Base-by-base conservation (phyloP, 2,113 vertebrate genomes). In the Tringa solitaria region DNA sequence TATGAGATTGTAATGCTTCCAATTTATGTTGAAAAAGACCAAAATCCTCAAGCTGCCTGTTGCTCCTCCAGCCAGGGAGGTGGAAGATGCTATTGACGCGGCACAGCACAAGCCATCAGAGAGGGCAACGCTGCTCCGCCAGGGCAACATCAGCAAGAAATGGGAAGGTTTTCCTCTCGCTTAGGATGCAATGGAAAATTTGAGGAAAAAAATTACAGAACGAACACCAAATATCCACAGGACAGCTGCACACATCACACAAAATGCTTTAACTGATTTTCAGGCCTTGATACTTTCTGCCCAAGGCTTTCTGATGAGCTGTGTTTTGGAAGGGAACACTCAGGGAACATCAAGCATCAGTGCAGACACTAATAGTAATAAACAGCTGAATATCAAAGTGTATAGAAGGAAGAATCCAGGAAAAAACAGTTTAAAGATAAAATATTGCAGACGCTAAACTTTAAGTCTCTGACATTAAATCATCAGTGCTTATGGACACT, bases 1-100 rank as follows among this genome's bases (percentile, higher is more conserved):
- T 95, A 96, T 78, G 94, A 95, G 73, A 74, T 32, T 87, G 76
- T 93, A 95, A 95, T 94, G 84, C 63, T 90, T 78, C 94, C 75
- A 79, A 75, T 84, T 96, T 64, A 70, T 68, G 86, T 91, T 76
- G 69, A 90, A 96, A 92, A 90, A 82, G 84, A 68, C 85, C 70
- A 28, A 86, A 75, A 92, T 37, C 65, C 80, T 96, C 79, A 35
- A 92, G 91, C 80, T 92, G 83, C 45, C 83, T 87, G 56, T 61
- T 8, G 69, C 84, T 90, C 51, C 87, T 79, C 45, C 80, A 91
- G 70, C 61, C 80, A 51, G 63, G 54, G 84, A 78, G 0, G 0
- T 1, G 14, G 67, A n/a, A 76, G 85, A 75, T 59, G 85, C 81
- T 91, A 91, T 78, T 91, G 92, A 86, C 0, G 1, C 57, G 79